Conservation (phyloP, 1,140 invertebrate genomes). For the Calliopsis andreniformis region DNA sequence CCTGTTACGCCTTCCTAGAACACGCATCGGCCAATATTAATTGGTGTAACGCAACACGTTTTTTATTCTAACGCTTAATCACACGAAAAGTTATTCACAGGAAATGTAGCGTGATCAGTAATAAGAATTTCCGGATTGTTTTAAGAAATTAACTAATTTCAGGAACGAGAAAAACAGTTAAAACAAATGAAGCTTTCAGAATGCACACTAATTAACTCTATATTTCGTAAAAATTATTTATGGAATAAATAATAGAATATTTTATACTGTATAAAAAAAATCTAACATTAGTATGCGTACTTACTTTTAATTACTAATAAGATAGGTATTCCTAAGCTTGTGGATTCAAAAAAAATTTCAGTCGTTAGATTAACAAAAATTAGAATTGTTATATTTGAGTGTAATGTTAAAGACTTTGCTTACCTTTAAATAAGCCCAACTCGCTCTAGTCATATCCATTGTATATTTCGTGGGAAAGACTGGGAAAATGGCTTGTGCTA, state of each 20-base stretch:
- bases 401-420: neutral
- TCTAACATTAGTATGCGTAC: neutral
- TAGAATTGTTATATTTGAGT: neutral
- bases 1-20: constrained; percentile 85
- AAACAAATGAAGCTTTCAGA: no score
- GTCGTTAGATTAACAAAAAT: neutral
- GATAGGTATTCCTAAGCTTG: neutral
- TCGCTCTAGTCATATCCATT: constrained; percentile 84
- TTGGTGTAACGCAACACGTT: neutral
- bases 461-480: constrained; percentile 84
- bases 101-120: no score
- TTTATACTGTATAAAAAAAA: no score
- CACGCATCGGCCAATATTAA: constrained; percentile 4
- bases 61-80: no score
- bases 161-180: no score
- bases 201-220: no score
- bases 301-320: neutral
- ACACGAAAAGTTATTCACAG: no score
- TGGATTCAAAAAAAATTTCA: neutral
- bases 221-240: no score
- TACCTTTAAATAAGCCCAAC: constrained; percentile 88
- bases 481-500: constrained; percentile 84
- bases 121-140: no score
- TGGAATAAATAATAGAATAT: no score
- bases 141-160: no score